Conservation (phyloP, 1,140 invertebrate genomes). For the Pantala flavescens region DNA sequence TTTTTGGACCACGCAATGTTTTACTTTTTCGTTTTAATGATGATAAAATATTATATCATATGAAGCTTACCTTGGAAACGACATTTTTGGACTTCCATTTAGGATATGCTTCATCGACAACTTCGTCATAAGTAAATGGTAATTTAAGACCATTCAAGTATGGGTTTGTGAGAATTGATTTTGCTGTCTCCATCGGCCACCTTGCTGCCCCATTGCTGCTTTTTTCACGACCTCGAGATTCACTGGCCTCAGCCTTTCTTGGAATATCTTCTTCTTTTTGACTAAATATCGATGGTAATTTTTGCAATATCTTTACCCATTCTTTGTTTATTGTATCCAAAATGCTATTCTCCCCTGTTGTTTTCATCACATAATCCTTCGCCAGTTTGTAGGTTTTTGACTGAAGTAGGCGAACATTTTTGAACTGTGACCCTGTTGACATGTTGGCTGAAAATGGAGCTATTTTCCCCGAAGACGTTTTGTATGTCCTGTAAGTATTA, state of each 20-base stretch:
- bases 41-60: not conserved
- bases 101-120: not conserved
- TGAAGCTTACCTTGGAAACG: not conserved
- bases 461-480: not conserved
- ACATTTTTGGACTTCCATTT: not conserved
- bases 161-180: not conserved
- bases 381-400: not conserved
- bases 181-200: not conserved
- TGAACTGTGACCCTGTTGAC: not conserved
- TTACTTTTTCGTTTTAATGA: not conserved
- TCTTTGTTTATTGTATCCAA: not conserved
- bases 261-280: not conserved
- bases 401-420: not conserved
- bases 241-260: not conserved
- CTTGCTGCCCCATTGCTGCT: not conserved
- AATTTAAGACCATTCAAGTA: not conserved
- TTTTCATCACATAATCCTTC: not conserved
- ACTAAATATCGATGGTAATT: not conserved
- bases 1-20: not conserved
- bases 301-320: not conserved
- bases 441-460: not conserved
- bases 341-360: not conserved
- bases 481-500: not conserved
- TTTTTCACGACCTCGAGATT: not conserved
- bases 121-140: not conserved